Conservation (phyloP, 2,888 invertebrate genomes). For the Drosophila formosana region DNA sequence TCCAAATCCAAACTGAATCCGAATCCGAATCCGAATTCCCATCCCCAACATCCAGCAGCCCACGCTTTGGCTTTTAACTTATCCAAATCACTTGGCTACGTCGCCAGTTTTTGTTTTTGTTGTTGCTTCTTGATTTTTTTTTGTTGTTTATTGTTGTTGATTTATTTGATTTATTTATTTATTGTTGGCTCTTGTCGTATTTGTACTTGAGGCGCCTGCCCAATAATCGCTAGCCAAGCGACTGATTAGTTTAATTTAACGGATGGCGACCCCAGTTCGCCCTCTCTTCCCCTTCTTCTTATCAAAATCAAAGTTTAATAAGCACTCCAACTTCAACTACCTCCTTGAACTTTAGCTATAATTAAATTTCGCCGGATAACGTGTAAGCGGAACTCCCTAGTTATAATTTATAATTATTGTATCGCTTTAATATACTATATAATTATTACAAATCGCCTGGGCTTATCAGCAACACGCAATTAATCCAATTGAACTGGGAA, state of each 20-base stretch:
- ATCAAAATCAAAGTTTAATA: slow-evolving; percentile 36
- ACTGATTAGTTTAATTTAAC: slow-evolving; percentile 76
- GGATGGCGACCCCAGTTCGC: slow-evolving; percentile 44
- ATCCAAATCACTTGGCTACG: slow-evolving; percentile 65
- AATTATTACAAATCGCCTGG: not conserved
- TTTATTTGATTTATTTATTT: slow-evolving; percentile 80
- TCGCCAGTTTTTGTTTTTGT: slow-evolving; percentile 38
- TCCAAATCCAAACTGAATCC: not conserved
- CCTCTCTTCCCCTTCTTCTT: not conserved
- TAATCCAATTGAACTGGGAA: slow-evolving; percentile 4
- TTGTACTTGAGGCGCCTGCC: slow-evolving; percentile 40
- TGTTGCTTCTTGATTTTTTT: slow-evolving; percentile 10
- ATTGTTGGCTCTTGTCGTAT: slow-evolving; percentile 55
- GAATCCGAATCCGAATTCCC: slow-evolving; percentile 1
- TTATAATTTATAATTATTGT: slow-evolving; percentile 18
- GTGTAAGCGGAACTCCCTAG: slow-evolving; percentile 1
- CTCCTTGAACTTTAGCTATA: not conserved
- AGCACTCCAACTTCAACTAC: slow-evolving; percentile 10
- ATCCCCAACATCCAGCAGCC: slow-evolving; percentile 30
- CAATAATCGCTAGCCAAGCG: slow-evolving; percentile 72
- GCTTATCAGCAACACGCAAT: slow-evolving; percentile 13
- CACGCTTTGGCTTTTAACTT: slow-evolving; percentile 65
- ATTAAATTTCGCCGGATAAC: slow-evolving; percentile 22
- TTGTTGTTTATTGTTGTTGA: slow-evolving; percentile 48
- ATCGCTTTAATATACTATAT: slow-evolving; percentile 2